phyloP scores from a whole-genome alignment of 2,113 vertebrate species.

The Philantomba maxwellii region DNA sequence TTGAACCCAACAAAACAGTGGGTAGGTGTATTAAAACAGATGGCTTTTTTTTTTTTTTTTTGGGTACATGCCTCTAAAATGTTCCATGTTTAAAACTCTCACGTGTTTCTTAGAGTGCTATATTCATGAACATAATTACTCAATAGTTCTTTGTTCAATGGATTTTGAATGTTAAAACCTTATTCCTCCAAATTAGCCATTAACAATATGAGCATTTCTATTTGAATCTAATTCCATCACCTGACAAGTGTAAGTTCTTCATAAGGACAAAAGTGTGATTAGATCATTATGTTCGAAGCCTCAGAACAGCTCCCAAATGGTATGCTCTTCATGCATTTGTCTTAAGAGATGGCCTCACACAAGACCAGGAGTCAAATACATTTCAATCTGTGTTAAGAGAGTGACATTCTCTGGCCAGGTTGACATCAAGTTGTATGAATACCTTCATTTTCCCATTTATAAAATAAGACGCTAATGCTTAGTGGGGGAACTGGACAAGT shows the following conservation, averaged over 20 bases:
- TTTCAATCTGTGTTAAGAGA: background rate
- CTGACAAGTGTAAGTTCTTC: slow-evolving; percentile 72
- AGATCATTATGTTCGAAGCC: slow-evolving; percentile 64
- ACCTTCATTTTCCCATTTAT: slow-evolving; percentile 30
- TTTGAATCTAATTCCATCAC: slow-evolving; percentile 76
- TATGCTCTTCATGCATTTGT: slow-evolving; percentile 4
- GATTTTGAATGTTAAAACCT: slow-evolving; percentile 75
- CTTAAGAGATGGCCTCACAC: background rate
- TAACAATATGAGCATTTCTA: slow-evolving; percentile 69
- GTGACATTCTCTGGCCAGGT: background rate
- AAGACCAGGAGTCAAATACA: background rate
- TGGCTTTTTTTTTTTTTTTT: slow-evolving; percentile 32
- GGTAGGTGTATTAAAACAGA: slow-evolving; percentile 46
- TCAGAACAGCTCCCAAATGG: slow-evolving; percentile 46
- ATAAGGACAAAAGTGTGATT: slow-evolving; percentile 67
- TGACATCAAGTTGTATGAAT: background rate
- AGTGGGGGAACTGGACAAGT: background rate
- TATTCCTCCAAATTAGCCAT: slow-evolving; percentile 68
- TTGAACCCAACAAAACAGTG: background rate
- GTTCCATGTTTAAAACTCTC: slow-evolving; percentile 38
- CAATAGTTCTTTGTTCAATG: slow-evolving; percentile 72
- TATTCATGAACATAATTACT: slow-evolving; percentile 76
- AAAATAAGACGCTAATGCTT: slow-evolving; percentile 27
- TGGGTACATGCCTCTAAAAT: slow-evolving; percentile 1
- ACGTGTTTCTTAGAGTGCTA: slow-evolving; percentile 64